These are phyloP conservation scores for Protonemura montana DNA, from an alignment of 2,888 invertebrate genomes.

Conservation along the genomic window DNA sequence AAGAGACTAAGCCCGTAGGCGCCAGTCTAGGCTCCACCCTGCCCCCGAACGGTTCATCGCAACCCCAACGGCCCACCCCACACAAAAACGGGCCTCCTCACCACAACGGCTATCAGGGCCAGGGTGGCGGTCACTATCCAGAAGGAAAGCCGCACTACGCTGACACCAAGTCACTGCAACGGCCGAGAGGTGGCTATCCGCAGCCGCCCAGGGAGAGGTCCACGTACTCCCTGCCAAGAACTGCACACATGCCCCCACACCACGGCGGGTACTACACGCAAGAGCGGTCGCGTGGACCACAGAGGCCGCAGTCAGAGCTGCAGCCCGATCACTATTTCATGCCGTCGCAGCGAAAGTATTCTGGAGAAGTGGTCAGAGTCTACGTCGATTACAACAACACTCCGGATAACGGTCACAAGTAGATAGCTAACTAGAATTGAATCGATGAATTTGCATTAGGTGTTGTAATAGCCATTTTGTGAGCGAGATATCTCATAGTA, in stretches of 20 bases:
- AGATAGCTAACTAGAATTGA: background rate
- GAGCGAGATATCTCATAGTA: too few species aligned
- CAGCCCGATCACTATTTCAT: conserved; percentile 94
- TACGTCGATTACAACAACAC: conserved; percentile 80
- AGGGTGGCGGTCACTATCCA: conserved; percentile 42
- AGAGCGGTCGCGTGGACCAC: conserved; percentile 57
- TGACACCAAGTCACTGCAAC: conserved; percentile 68
- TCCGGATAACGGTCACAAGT: background rate
- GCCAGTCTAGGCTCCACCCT: conserved; percentile 54
- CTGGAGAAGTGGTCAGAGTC: conserved; percentile 86
- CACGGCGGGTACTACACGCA: conserved; percentile 54
- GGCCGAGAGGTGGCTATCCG: conserved; percentile 61
- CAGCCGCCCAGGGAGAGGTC: conserved; percentile 63
- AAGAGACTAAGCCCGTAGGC: conserved; percentile 66
- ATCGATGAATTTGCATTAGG: too few species aligned
- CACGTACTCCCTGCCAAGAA: conserved; percentile 79
- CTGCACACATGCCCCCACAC: conserved; percentile 61
- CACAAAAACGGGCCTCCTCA: conserved; percentile 48
- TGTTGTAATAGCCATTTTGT: too few species aligned
- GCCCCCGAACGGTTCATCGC: conserved; percentile 52
- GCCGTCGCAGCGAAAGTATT: conserved; percentile 93
- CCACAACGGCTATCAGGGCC: conserved; percentile 49
- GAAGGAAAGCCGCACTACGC: conserved; percentile 43
- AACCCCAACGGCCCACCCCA: conserved; percentile 49
- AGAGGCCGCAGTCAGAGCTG: conserved; percentile 56